Conservation (phyloP, 2,888 invertebrate genomes). For the Philereme vetulata region DNA sequence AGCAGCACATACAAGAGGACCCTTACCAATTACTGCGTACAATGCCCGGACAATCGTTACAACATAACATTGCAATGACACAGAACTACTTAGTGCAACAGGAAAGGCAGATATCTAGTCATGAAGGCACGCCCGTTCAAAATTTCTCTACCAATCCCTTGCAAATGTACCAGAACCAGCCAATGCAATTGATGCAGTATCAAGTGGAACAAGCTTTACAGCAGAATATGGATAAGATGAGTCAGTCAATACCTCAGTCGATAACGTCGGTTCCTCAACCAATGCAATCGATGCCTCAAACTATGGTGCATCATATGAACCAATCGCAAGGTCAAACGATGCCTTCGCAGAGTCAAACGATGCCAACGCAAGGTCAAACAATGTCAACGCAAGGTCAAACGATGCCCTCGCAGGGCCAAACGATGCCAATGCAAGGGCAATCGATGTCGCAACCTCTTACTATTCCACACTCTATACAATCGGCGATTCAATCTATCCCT, state of each 20-base stretch:
- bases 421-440: conserved; percentile 13
- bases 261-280: conserved; percentile 45
- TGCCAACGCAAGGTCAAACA: conserved; percentile 15
- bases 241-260: conserved; percentile 45
- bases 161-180: conserved; percentile 72
- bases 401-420: background rate
- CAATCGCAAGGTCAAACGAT: conserved; percentile 24
- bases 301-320: conserved; percentile 29
- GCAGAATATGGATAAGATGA: conserved; percentile 45
- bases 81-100: conserved; percentile 71
- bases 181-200: conserved; percentile 57
- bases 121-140: conserved; percentile 80
- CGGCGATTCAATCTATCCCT: conserved; percentile 29
- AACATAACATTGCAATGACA: conserved; percentile 67
- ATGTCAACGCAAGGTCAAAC: conserved; percentile 3
- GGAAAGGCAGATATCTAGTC: conserved; percentile 80
- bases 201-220: conserved; percentile 51
- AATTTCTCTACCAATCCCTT: conserved; percentile 74
- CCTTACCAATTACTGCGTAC: conserved; percentile 62
- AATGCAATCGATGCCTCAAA: conserved; percentile 48
- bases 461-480: conserved; percentile 34
- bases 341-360: conserved; percentile 1
- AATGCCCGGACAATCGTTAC: conserved; percentile 76
- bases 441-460: conserved; percentile 24
- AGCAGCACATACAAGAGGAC: conserved; percentile 67